phyloP scores from a whole-genome alignment of 2,888 invertebrate genomes.

The Chesias legatella region DNA sequence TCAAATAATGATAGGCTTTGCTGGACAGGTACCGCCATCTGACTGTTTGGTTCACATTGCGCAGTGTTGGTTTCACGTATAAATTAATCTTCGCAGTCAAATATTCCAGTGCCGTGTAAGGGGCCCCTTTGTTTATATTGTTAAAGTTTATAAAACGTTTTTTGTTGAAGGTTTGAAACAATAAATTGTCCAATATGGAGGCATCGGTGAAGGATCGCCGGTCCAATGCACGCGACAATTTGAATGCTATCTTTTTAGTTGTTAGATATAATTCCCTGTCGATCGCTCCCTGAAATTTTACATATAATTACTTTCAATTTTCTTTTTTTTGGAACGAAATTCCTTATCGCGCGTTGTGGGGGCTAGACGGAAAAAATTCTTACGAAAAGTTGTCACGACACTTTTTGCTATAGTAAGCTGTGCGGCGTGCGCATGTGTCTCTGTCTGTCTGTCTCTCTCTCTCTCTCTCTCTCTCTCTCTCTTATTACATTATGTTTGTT shows the following conservation, averaged over 20 bases:
- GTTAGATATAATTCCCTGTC: constrained; percentile 50
- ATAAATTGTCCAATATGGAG: constrained; percentile 35
- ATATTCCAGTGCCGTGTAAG: constrained; percentile 45
- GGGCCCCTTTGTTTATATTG: constrained; percentile 53
- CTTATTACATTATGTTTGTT: no score
- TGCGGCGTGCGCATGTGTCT: no score
- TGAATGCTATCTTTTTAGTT: constrained; percentile 40
- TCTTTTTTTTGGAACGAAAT: no score
- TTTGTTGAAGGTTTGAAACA: constrained; percentile 43
- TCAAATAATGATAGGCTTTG: constrained; percentile 48
- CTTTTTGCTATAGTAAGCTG: no score
- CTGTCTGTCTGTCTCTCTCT: no score
- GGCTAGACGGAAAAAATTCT: no score
- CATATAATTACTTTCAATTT: no score
- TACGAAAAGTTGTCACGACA: no score
- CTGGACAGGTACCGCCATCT: constrained; percentile 53
- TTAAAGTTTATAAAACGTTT: constrained; percentile 58
- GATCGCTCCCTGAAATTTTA: constrained; percentile 60
- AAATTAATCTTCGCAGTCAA: constrained; percentile 49
- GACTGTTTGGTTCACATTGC: constrained; percentile 54
- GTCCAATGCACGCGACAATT: constrained; percentile 47
- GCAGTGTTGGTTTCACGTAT: constrained; percentile 59
- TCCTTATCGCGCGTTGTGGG: no score
- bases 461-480: no score
- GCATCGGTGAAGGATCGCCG: constrained; percentile 43